Evolutionary conservation across 2,113 vertebrate species (phyloP).

Genomic region (Bettongia penicillata): DNA sequence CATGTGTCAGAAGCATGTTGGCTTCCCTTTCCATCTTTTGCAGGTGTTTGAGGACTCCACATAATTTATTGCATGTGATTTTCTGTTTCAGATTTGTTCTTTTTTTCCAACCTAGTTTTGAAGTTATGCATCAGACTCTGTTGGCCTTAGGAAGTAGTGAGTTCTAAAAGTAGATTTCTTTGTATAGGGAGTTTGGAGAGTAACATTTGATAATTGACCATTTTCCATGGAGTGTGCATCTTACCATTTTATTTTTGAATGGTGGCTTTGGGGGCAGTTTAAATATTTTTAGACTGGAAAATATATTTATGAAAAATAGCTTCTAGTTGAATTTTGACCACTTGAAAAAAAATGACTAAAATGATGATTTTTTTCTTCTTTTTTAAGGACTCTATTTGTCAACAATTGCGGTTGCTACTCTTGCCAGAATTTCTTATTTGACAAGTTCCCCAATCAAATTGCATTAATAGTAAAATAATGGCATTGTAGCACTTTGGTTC

Average conservation of each 20-base stretch:
- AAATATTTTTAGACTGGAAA: slow-evolving; percentile 35
- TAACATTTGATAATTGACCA: neutral
- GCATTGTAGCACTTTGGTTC: neutral
- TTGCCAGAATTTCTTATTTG: slow-evolving; percentile 23
- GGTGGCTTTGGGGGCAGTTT: neutral
- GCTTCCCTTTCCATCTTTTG: fast-evolving
- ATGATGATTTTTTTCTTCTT: slow-evolving; percentile 40
- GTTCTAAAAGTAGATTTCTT: neutral
- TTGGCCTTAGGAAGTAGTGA: neutral
- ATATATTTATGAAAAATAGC: slow-evolving; percentile 58
- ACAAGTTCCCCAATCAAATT: slow-evolving; percentile 34
- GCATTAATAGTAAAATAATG: slow-evolving; percentile 36
- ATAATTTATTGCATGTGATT: neutral
- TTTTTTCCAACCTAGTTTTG: slow-evolving; percentile 37
- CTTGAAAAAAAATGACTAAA: slow-evolving; percentile 73
- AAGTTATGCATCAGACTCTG: neutral
- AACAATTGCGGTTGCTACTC: slow-evolving; percentile 48
- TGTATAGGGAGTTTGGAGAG: neutral
- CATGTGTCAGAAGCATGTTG: neutral
- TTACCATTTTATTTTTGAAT: slow-evolving; percentile 46
- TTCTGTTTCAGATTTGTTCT: slow-evolving; percentile 14
- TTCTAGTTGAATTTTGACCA: slow-evolving; percentile 62
- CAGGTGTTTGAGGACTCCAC: neutral
- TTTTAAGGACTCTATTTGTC: slow-evolving; percentile 69
- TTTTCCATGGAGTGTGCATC: neutral